A percentile compares a stretch with the other conserved stretches of the same genome.
Evolutionary conservation across 92 coral and sea anemone genomes (phyloP).

Genomic region (Virgularia gustaviana): DNA sequence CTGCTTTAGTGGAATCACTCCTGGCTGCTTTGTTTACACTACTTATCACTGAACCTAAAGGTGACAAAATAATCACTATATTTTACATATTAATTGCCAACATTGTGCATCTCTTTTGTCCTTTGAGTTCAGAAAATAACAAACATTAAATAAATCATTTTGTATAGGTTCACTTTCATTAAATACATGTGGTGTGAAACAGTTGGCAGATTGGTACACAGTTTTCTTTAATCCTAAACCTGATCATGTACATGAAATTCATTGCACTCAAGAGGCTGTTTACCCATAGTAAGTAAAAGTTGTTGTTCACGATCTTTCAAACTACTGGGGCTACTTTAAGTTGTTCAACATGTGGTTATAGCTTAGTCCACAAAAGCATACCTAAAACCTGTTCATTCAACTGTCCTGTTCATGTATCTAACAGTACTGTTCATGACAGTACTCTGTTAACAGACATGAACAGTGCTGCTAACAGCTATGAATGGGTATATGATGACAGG

Average conservation of each 20-base stretch:
- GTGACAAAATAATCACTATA: too few species aligned
- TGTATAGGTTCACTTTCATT: conserved; percentile 73
- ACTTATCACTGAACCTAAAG: conserved; percentile 64
- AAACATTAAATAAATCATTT: conserved; percentile 48
- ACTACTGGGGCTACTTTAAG: too few species aligned
- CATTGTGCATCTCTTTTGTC: conserved; percentile 67
- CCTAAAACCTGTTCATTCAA: too few species aligned
- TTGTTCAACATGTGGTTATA: too few species aligned
- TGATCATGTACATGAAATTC: conserved; percentile 74
- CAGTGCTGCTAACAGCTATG: too few species aligned
- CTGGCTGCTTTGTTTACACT: conserved; percentile 73
- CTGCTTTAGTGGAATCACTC: conserved; percentile 71
- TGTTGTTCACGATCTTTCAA: too few species aligned
- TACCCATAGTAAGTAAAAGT: conserved; percentile 98
- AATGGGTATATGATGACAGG: too few species aligned
- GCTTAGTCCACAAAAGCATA: too few species aligned
- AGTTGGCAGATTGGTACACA: conserved; percentile 93
- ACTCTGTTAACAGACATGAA: too few species aligned
- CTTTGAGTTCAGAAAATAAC: conserved; percentile 47
- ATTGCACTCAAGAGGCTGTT: conserved; percentile 95
- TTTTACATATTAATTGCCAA: too few species aligned
- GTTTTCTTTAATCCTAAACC: conserved; percentile 97
- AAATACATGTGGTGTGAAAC: conserved; percentile 65
- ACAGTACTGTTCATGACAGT: too few species aligned
- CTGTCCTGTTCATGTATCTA: too few species aligned